Evolutionary conservation across 2,113 vertebrate species (phyloP).

Genomic region (Hiodon tergisus): DNA sequence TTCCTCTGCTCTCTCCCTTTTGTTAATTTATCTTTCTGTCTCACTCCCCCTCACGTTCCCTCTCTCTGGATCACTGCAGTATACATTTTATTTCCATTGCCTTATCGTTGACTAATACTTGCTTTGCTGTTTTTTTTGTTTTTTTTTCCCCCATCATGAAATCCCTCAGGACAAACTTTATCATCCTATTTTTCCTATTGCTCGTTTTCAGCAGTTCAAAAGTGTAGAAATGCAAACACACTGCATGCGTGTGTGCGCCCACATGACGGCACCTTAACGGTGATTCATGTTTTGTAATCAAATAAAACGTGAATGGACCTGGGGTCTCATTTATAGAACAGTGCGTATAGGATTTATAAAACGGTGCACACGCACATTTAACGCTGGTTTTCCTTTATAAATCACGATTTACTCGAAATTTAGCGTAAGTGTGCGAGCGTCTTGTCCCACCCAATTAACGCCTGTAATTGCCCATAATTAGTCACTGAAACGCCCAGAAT

Average conservation of each 20-base stretch:
- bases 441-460: too few relatives aligned
- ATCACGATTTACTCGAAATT: too few relatives aligned
- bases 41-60: conserved; percentile 10
- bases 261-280: too few relatives aligned
- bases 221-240: conserved; percentile 43
- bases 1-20: conserved; percentile 26
- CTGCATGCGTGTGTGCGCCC: conserved; percentile 34
- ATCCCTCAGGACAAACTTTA: conserved; percentile 9
- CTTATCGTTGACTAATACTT: conserved; percentile 19
- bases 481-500: too few relatives aligned
- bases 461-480: too few relatives aligned
- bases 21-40: not conserved
- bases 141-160: conserved; percentile 41
- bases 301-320: too few relatives aligned
- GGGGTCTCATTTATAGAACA: too few relatives aligned
- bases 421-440: too few relatives aligned
- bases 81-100: conserved; percentile 54
- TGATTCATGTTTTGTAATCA: too few relatives aligned
- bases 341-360: too few relatives aligned
- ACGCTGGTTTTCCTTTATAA: too few relatives aligned
- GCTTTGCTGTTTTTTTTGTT: conserved; percentile 44
- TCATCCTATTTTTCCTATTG: conserved; percentile 21
- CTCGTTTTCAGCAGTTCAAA: conserved; percentile 33
- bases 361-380: too few relatives aligned
- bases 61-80: conserved; percentile 53